Base-by-base conservation (phyloP, 2,113 vertebrate genomes). In the Guaruba guarouba region DNA sequence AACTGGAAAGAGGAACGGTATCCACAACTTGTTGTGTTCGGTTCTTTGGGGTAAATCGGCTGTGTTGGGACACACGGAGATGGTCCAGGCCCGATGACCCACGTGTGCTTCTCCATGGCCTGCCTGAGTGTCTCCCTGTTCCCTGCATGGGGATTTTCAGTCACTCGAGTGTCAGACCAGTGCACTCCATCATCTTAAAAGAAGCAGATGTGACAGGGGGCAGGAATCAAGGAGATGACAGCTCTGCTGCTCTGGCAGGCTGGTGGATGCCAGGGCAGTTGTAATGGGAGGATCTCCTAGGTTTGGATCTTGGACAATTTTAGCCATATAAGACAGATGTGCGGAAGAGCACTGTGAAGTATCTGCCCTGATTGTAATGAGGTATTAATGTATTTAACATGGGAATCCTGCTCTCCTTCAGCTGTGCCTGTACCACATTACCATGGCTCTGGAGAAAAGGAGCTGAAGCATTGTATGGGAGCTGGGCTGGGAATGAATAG, bases 61-160 rank as follows among this genome's bases (percentile, higher is more conserved):
- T 9, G 1, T 15, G 31, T 44, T 0, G 6, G 52, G 39, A 49
- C n/a, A 8, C 0, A 6, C 54, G 51, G n/a, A 43, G 35, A 17
- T 8, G 24, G 19, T 57, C 17, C 23, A 29, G 54, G 67, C 31
- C 52, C 27, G 12, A 43, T 39, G 46, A 33, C 35, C 39, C 37
- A 8, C 1, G 0, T 29, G 44, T 44, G 31, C 39, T 70, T 67
- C 49, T 88, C 31, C 48, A 5, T 66, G 55, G 19, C 37, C 77
- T 91, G 37, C 31, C 61, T 17, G 31, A 23, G 27, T 3, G 8
- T 20, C 25, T 61, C 35, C 23, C 12, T 39, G 49, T 70, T 44
- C 44, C 39, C 51, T 70, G 31, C 12, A 6, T 6, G 15, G 35
- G 24, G 27, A n/a, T 49, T 93, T 76, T 54, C 35, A 66, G 63